These are phyloP conservation scores for Thunnus albacares DNA, from an alignment of 2,797 vertebrate species.

Conservation along the genomic window DNA sequence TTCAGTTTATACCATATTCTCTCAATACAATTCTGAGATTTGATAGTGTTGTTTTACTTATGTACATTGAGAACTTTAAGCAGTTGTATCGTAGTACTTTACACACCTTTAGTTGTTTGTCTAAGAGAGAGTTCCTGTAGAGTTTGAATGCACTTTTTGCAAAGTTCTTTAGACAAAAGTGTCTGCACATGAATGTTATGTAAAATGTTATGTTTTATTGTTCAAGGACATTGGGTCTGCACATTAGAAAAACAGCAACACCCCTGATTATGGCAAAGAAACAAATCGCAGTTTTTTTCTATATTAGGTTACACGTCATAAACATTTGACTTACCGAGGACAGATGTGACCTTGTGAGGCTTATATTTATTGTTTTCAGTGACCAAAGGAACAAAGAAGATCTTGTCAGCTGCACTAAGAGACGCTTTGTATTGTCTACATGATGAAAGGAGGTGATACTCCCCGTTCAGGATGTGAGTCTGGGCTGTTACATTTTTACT, in stretches of 20 bases:
- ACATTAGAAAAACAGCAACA: background rate
- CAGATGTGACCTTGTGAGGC: background rate
- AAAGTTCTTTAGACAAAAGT: background rate
- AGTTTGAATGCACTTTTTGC: background rate
- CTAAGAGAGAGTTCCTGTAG: background rate
- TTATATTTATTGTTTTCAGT: conserved; percentile 20
- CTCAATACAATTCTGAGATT: background rate
- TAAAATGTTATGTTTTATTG: background rate
- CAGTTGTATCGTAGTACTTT: too few species aligned
- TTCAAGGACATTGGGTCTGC: background rate
- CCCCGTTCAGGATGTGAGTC: conserved; percentile 25
- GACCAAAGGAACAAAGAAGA: background rate
- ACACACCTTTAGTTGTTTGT: background rate
- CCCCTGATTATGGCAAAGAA: background rate
- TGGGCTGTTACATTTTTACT: background rate
- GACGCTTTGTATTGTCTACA: conserved; percentile 2
- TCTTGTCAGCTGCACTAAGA: background rate
- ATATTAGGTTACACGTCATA: too few species aligned
- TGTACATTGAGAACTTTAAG: background rate
- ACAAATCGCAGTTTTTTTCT: background rate
- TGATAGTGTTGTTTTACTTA: background rate
- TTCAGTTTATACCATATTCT: too few species aligned
- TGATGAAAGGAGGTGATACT: conserved; percentile 15
- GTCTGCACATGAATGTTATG: background rate
- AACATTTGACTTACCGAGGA: conserved; percentile 1